Evolutionary conservation across 2,797 vertebrate genomes (phyloP).

Genomic region (Anguilla obscura): DNA sequence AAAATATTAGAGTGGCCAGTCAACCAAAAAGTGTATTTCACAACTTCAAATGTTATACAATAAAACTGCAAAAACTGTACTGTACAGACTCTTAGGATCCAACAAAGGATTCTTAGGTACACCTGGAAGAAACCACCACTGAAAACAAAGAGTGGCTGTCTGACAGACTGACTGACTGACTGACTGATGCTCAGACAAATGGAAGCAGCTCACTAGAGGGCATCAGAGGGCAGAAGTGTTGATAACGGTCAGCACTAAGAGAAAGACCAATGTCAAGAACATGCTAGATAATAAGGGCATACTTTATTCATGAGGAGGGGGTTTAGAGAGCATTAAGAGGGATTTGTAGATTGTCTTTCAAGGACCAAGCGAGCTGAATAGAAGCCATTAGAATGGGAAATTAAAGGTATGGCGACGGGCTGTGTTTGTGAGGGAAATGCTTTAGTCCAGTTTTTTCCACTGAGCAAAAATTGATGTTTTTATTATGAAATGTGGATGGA

Average conservation of each 20-base stretch:
- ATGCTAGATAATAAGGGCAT: neutral
- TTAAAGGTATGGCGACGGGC: constrained; percentile 21
- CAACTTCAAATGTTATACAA: neutral
- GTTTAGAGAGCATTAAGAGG: constrained; percentile 44
- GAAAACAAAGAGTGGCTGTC: neutral
- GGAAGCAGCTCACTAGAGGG: neutral
- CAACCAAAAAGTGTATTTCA: neutral
- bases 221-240: neutral
- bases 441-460: neutral
- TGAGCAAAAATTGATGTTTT: neutral
- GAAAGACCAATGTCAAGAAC: neutral
- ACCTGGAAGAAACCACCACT: neutral
- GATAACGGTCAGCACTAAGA: neutral
- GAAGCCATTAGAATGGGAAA: constrained; percentile 40
- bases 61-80: neutral
- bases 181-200: neutral
- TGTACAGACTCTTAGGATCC: neutral
- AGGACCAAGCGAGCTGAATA: constrained; percentile 46
- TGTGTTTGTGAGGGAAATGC: neutral
- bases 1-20: neutral
- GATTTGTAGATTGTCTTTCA: constrained; percentile 44
- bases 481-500: neutral
- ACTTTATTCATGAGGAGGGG: constrained; percentile 30
- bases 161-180: neutral
- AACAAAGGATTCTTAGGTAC: neutral